Conservation (phyloP, 1,140 invertebrate species). For the Drosophila prosaltans region DNA sequence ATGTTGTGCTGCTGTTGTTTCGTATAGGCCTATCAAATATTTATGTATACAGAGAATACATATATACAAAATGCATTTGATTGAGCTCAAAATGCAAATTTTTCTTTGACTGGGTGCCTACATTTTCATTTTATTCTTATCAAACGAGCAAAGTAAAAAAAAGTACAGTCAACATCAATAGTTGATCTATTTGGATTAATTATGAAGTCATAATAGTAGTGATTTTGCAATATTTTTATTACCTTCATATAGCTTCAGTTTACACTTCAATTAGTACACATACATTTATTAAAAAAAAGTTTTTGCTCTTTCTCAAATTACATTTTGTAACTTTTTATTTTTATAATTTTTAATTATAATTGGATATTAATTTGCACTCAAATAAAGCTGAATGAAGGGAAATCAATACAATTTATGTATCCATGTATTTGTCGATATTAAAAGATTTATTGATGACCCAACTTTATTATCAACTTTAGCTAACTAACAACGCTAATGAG, state of each 20-base stretch:
- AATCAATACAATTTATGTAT: constrained; percentile 8
- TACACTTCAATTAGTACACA: background rate
- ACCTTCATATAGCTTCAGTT: background rate
- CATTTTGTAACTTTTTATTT: background rate
- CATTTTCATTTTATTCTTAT: constrained; percentile 74
- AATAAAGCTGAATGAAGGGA: constrained; percentile 28
- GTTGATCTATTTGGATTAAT: background rate
- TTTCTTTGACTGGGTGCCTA: constrained; percentile 39
- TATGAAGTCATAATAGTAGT: background rate
- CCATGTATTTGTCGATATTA: background rate
- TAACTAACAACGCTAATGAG: constrained; percentile 73
- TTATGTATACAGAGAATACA: constrained; percentile 65
- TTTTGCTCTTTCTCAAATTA: background rate
- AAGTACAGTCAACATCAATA: constrained; percentile 6
- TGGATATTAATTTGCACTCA: constrained; percentile 26
- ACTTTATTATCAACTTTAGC: constrained; percentile 65
- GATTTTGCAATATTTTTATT: background rate
- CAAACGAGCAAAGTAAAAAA: background rate
- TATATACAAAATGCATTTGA: constrained; percentile 68
- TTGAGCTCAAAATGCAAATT: constrained; percentile 78
- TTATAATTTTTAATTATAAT: constrained; percentile 22
- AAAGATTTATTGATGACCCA: constrained; percentile 31
- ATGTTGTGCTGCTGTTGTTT: constrained; percentile 41
- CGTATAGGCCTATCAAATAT: constrained; percentile 62
- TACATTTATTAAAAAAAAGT: background rate